Evolutionary conservation across 1,140 invertebrate genomes (phyloP), one percentile per base, ranked within the genome.

Genomic region (Lepidurus packardi): DNA sequence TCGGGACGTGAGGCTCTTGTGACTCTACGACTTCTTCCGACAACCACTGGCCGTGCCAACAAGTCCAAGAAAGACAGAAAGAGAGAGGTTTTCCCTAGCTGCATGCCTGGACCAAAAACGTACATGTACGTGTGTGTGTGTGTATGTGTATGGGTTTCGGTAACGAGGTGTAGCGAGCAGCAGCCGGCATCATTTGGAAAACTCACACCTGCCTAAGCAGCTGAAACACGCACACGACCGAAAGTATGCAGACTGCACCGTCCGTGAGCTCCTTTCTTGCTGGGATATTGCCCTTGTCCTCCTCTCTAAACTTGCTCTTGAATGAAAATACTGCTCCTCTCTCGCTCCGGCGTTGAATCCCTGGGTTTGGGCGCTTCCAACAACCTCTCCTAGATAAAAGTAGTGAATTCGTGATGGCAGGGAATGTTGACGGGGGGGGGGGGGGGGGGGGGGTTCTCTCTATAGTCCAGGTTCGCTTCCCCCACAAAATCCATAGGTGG

Each of bases 91-190:
- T 34, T 34, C 34, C 34, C 34, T 16, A 21, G 53, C 53, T 21
- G 16, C 53, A 21, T n/a, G 53, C 16, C 21, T 21, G 6, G 21
- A 21, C 13, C 53, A 21, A 65, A 13, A 21, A 1, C 21, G 53
- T 13, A 65, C 21, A 7, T 65, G 45, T 47, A 47, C 45, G 45
- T 11, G 45, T 47, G 45, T 47, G 45, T 47, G 16, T 47, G 53
- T 65, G 53, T 65, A 65, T 65, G 13, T 16, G 53, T 65, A 65
- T 65, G 53, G 53, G 53, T 16, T 65, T 65, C 53, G 53, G 53
- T 65, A 65, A 65, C 53, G 53, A 65, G n/a, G 53, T 65, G 53
- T 65, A 65, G 53, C 53, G 53, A 65, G 53, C 53, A 65, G 53
- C 53, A 65, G 53, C 53, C 53, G 53, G 53, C 53, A 65, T 65